A percentile compares a stretch with the other conserved stretches of the same genome.
These are phyloP conservation scores for Drosophila crucigera DNA, from an alignment of 2,888 invertebrate species.

Conservation along the genomic window DNA sequence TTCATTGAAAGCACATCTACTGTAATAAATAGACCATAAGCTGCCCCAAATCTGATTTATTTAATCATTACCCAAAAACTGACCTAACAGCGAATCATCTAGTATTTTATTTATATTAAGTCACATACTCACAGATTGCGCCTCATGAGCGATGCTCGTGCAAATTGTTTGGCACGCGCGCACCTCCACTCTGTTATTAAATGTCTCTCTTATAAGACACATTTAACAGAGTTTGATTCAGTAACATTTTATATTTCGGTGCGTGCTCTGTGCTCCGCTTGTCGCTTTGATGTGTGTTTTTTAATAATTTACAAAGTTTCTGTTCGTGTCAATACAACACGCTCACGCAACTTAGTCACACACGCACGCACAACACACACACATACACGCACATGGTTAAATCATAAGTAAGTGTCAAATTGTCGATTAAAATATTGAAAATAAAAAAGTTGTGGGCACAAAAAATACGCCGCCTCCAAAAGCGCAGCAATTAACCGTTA, in stretches of 20 bases:
- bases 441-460: slow-evolving; percentile 17
- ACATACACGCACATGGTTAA: slow-evolving; percentile 30
- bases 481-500: slow-evolving; percentile 48
- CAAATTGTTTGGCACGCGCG: slow-evolving; percentile 22
- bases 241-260: slow-evolving; percentile 61
- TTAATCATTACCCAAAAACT: neutral
- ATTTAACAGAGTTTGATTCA: slow-evolving; percentile 45
- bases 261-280: slow-evolving; percentile 47
- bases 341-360: slow-evolving; percentile 20
- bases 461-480: slow-evolving; percentile 37
- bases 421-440: slow-evolving; percentile 24
- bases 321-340: slow-evolving; percentile 37
- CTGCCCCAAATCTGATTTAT: neutral
- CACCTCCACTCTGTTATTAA: slow-evolving; percentile 41
- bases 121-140: neutral
- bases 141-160: slow-evolving; percentile 20
- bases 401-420: slow-evolving; percentile 58
- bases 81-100: neutral
- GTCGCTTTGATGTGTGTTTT: slow-evolving; percentile 35
- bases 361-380: slow-evolving; percentile 10
- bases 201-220: slow-evolving; percentile 52
- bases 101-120: neutral
- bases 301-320: slow-evolving; percentile 42
- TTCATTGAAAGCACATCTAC: neutral
- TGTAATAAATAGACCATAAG: neutral